Evolutionary conservation across 2,888 invertebrate genomes (phyloP), one percentile per base, ranked within the genome.

Genomic region (Sthenelais limicola): DNA sequence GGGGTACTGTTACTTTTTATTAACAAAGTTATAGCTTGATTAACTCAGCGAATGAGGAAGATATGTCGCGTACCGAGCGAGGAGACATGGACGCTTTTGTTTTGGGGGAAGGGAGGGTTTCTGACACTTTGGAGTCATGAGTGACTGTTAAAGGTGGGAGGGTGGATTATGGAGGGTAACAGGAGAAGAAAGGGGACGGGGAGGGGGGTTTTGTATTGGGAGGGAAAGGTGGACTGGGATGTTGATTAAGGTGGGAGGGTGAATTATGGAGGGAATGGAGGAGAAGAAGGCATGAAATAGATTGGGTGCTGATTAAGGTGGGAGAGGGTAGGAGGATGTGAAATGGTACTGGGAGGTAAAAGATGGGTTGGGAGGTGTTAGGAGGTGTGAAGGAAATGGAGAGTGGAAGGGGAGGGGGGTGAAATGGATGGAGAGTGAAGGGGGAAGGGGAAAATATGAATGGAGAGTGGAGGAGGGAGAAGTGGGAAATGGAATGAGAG

Each of bases 231-330:
- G 21, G 62, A 24, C 9, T 35, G 21, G 7, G 5, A 24, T 18
- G 52, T 12, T n/a, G 33, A 12, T 35, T 18, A n/a, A 43, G 26
- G 47, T 38, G 38, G 26, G 4, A 35, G 3, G n/a, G 62, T 33
- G 2, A 32, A 18, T 32, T 15, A 62, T 21, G 24, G 3, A 18
- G 15, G 24, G 33, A 3, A 30, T 32, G 62, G 9, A n/a, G 3
- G n/a, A n/a, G n/a, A n/a, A n/a, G 62, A 62, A 28, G 3, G 62
- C 4, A 28, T 7, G 62, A 62, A 28, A n/a, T n/a, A n/a, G n/a
- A n/a, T n/a, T 32, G 30, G 18, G 33, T 33, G 32, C 2, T 21
- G 9, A 33, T 33, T 5, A 35, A 35, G 35, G 21, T 30, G 30
- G 18, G 32, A 28, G 30, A 28, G n/a, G 56, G 12, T 4, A 56